Percentiles rank a stretch among this genome's conserved stretches.
Conservation (phyloP, 1,140 invertebrate species). For the Caenorhabditis brenneri region DNA sequence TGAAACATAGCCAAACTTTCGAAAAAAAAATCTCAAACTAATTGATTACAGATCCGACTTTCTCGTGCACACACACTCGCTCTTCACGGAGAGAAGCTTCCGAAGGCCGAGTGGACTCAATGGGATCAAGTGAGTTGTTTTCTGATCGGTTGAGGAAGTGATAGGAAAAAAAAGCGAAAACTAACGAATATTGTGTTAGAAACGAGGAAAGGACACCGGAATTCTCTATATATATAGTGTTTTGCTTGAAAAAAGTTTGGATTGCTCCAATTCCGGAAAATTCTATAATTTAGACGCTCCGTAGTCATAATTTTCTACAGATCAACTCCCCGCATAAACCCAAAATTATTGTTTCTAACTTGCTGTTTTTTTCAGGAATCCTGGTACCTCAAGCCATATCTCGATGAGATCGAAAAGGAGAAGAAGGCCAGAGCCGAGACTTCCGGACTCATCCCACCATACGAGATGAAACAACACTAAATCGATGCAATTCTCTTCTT, state of each 20-base stretch:
- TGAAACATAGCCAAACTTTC: too few relatives aligned
- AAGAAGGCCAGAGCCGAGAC: slow-evolving; percentile 63
- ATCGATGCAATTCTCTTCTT: background rate
- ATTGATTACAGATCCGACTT: slow-evolving; percentile 58
- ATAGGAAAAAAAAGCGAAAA: too few relatives aligned
- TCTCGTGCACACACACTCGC: slow-evolving; percentile 64
- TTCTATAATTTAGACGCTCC: too few relatives aligned
- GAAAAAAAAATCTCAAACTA: background rate
- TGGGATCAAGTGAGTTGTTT: slow-evolving; percentile 65
- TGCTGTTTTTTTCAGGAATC: slow-evolving; percentile 60
- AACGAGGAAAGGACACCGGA: too few relatives aligned
- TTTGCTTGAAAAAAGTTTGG: too few relatives aligned
- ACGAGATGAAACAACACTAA: slow-evolving; percentile 51
- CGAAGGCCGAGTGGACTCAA: slow-evolving; percentile 67
- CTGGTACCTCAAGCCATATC: slow-evolving; percentile 69
- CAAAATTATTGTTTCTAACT: background rate
- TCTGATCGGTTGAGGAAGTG: background rate
- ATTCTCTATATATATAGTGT: too few relatives aligned
- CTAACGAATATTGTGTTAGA: too few relatives aligned
- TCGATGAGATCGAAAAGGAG: slow-evolving; percentile 69
- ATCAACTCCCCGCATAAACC: too few relatives aligned
- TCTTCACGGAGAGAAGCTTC: slow-evolving; percentile 66
- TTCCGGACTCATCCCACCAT: slow-evolving; percentile 66
- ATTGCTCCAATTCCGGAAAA: too few relatives aligned
- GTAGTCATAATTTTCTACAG: too few relatives aligned